phyloP scores from a whole-genome alignment of 1,140 invertebrate species.

The Bombus waltoni region DNA sequence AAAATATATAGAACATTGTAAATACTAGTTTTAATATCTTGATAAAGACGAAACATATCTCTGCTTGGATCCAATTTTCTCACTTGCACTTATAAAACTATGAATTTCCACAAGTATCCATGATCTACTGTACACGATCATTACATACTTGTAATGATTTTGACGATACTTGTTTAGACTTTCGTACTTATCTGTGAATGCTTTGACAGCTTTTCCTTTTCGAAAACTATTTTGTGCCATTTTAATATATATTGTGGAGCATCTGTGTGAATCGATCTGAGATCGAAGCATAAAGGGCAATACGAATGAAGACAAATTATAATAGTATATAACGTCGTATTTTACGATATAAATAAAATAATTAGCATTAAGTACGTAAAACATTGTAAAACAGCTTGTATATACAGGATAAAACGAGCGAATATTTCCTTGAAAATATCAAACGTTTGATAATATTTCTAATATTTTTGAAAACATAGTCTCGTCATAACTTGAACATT shows the following conservation, averaged over 20 bases:
- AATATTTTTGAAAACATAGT: neutral
- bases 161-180: neutral
- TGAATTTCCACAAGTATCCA: neutral
- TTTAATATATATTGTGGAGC: neutral
- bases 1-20: too few relatives aligned
- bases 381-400: neutral
- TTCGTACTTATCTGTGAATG: neutral
- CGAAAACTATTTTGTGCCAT: neutral
- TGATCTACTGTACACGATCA: neutral
- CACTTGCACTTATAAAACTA: too few relatives aligned
- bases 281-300: neutral
- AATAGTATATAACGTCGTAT: neutral
- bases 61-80: too few relatives aligned
- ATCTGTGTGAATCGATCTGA: neutral
- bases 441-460: too few relatives aligned
- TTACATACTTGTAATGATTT: neutral
- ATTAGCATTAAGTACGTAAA: neutral
- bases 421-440: neutral
- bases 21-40: too few relatives aligned
- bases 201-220: neutral
- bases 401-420: neutral
- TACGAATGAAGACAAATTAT: neutral
- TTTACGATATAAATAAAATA: neutral
- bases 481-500: too few relatives aligned
- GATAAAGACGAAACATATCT: too few relatives aligned